Evolutionary conservation across 2,888 invertebrate genomes (phyloP).

Genomic region (Caprella mutica): DNA sequence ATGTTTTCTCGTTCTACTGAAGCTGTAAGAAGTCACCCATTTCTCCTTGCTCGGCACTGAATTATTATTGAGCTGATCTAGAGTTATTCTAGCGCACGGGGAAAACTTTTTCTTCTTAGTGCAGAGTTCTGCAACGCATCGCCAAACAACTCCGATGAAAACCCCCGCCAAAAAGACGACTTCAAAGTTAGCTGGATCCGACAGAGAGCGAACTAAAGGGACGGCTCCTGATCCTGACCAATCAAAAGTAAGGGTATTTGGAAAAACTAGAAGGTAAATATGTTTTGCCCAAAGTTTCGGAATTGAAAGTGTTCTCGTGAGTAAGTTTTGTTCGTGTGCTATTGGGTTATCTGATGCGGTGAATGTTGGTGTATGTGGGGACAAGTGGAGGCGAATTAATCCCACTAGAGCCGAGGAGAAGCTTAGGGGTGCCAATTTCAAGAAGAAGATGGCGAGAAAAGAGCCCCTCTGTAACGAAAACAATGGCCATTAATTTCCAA

Average conservation of each 20-base stretch:
- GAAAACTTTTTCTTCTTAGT: too few species aligned
- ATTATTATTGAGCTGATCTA: background rate
- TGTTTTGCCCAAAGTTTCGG: conserved; percentile 82
- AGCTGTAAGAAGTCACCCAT: background rate
- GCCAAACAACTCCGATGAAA: conserved; percentile 11
- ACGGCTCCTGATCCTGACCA: conserved; percentile 98
- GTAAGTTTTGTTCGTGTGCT: conserved; percentile 63
- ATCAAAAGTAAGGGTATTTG: conserved; percentile 83
- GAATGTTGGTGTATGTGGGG: conserved; percentile 53
- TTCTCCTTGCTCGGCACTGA: background rate
- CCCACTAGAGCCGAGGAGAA: conserved; percentile 52
- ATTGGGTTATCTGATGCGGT: conserved; percentile 93
- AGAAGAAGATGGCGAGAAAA: too few species aligned
- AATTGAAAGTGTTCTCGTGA: conserved; percentile 78
- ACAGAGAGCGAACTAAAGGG: conserved; percentile 62
- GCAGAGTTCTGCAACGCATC: background rate
- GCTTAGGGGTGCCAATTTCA: conserved; percentile 13
- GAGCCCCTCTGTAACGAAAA: too few species aligned
- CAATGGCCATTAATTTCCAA: too few species aligned
- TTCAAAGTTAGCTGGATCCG: conserved; percentile 64
- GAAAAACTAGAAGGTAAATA: conserved; percentile 72
- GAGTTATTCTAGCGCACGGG: too few species aligned
- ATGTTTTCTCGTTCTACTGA: too few species aligned
- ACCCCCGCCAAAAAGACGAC: conserved; percentile 59
- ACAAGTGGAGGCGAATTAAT: conserved; percentile 61